Conservation (phyloP, 1,140 invertebrate genomes). For the Stegodyphus dumicola region DNA sequence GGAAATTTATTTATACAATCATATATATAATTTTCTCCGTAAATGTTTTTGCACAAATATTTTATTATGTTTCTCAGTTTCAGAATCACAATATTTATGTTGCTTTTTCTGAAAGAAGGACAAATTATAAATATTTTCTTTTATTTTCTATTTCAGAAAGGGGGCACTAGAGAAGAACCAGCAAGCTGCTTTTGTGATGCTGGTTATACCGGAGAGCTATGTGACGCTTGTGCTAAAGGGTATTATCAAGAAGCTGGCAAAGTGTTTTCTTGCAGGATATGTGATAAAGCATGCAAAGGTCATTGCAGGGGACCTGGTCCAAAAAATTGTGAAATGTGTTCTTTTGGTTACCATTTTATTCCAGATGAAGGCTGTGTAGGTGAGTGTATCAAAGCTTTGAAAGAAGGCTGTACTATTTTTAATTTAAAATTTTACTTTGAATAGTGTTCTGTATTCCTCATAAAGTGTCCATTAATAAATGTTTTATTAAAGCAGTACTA, state of each 20-base stretch:
- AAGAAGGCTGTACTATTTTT: not conserved
- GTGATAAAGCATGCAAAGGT: constrained; percentile 85
- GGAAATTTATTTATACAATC: too few species aligned
- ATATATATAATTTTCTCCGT: too few species aligned
- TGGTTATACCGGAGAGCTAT: constrained; percentile 84
- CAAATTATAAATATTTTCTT: not conserved
- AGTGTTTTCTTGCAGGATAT: constrained; percentile 70
- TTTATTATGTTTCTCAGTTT: not conserved
- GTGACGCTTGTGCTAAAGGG: constrained; percentile 80
- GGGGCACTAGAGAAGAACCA: constrained; percentile 91
- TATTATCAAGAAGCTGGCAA: constrained; percentile 73
- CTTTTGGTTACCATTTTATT: constrained; percentile 81
- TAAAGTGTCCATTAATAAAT: too few species aligned
- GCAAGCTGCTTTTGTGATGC: constrained; percentile 88
- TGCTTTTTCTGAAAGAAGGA: not conserved
- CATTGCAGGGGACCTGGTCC: constrained; percentile 82
- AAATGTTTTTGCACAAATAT: too few species aligned
- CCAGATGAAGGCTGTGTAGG: constrained; percentile 81
- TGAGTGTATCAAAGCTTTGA: constrained; percentile 56
- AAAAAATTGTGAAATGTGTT: constrained; percentile 86
- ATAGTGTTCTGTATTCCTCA: not conserved
- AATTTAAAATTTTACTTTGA: not conserved
- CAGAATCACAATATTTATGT: not conserved
- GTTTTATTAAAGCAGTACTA: too few species aligned
- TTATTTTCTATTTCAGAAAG: constrained; percentile 73